Conservation (phyloP, 2,113 vertebrate genomes). For the Strix uralensis region DNA sequence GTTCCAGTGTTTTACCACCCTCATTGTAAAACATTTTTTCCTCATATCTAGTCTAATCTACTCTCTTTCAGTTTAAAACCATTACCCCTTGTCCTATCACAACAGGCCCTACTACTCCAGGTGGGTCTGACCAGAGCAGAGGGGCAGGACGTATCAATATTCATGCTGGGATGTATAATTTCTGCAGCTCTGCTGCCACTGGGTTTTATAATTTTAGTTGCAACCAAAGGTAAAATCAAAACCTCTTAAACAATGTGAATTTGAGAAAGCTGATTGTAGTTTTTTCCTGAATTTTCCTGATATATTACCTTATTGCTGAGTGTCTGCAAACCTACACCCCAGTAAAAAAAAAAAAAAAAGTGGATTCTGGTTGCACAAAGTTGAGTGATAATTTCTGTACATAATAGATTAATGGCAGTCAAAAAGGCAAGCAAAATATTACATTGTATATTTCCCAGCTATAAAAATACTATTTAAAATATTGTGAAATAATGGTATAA, state of each 20-base stretch:
- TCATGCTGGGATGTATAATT: not conserved
- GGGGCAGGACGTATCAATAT: not conserved
- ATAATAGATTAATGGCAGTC: not conserved
- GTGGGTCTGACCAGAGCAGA: not conserved
- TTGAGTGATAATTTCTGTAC: not conserved
- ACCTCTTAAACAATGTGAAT: not conserved
- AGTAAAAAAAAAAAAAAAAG: not conserved
- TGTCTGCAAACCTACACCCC: not conserved
- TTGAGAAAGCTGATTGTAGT: not conserved
- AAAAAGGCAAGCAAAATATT: not conserved
- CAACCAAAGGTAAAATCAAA: not conserved
- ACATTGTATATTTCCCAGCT: not conserved
- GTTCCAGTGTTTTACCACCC: rapidly evolving
- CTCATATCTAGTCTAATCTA: not conserved
- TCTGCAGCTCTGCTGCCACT: not conserved
- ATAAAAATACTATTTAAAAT: not conserved
- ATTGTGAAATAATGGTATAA: not conserved
- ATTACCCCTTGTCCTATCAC: not conserved
- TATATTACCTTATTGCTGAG: not conserved
- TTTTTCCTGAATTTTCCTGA: not conserved
- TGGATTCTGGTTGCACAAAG: not conserved
- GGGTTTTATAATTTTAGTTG: not conserved
- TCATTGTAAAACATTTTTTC: rapidly evolving
- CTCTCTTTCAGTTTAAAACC: not conserved
- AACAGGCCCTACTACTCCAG: rapidly evolving